Evolutionary conservation across 2,113 vertebrate species (phyloP).

Genomic region (Ophthalmolycus amberensis): DNA sequence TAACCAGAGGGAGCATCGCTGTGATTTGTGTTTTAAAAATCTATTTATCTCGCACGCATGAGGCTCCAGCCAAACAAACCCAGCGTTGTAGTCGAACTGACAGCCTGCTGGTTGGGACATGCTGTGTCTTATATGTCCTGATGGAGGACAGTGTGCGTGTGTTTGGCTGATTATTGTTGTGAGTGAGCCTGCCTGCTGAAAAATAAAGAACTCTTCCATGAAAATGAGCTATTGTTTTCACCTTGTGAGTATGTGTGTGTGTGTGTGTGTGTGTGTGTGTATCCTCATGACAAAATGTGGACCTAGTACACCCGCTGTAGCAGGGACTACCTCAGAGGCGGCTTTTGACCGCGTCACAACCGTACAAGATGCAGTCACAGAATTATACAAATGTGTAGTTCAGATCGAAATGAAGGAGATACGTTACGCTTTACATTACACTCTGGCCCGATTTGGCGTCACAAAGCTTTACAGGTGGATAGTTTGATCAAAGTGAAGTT

Average conservation of each 20-base stretch:
- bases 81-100: conserved; percentile 31
- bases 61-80: conserved; percentile 31
- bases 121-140: conserved; percentile 14
- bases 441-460: too few relatives aligned
- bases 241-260: background rate
- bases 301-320: background rate
- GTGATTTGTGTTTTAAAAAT: conserved; percentile 53
- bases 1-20: conserved; percentile 26
- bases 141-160: conserved; percentile 1
- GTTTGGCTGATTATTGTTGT: background rate
- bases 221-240: background rate
- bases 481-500: background rate
- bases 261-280: background rate
- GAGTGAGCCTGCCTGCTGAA: background rate
- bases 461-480: too few relatives aligned
- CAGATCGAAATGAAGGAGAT: background rate
- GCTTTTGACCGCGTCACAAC: too few relatives aligned
- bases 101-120: conserved; percentile 35
- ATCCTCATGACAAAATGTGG: background rate
- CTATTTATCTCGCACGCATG: conserved; percentile 39
- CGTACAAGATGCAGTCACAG: too few relatives aligned
- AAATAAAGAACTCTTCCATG: background rate
- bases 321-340: background rate
- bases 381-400: background rate
- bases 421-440: too few relatives aligned